Conservation (phyloP, 1,140 invertebrate genomes). For the Drosophila simulans region DNA sequence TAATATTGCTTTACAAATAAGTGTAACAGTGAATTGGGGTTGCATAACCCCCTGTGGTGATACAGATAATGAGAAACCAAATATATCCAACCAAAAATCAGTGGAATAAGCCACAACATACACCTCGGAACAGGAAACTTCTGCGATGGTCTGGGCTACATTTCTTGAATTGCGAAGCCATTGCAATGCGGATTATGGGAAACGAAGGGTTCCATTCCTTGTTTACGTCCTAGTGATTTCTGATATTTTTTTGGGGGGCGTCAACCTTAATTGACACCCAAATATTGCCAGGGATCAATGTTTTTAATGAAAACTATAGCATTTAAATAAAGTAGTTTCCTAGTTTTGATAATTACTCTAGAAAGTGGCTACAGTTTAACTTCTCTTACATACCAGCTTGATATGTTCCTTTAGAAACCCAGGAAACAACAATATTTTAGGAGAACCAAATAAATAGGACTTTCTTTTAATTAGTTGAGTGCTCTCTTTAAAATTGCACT, state of each 20-base stretch:
- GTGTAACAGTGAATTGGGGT: constrained; percentile 28
- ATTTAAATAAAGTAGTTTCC: no score
- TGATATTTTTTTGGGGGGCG: neutral
- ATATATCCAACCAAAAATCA: constrained; percentile 4
- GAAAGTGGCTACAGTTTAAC: no score
- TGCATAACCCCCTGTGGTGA: constrained; percentile 30
- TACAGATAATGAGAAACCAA: neutral
- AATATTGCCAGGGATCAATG: no score
- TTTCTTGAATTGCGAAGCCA: constrained; percentile 7
- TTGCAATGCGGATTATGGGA: constrained; percentile 29
- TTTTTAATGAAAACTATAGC: no score
- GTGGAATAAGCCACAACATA: constrained; percentile 18
- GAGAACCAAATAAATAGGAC: no score
- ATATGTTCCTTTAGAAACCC: no score
- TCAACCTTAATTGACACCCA: neutral
- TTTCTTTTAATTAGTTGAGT: no score
- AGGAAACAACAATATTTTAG: no score
- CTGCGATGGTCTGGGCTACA: constrained; percentile 5
- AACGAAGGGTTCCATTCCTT: constrained; percentile 3
- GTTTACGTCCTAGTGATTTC: neutral
- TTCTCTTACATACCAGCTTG: no score
- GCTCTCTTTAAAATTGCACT: no score
- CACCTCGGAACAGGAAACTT: neutral
- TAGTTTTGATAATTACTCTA: no score
- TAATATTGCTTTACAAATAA: constrained; percentile 16